Conservation (phyloP, 1,140 invertebrate species). For the Pentalonia nigronervosa region DNA sequence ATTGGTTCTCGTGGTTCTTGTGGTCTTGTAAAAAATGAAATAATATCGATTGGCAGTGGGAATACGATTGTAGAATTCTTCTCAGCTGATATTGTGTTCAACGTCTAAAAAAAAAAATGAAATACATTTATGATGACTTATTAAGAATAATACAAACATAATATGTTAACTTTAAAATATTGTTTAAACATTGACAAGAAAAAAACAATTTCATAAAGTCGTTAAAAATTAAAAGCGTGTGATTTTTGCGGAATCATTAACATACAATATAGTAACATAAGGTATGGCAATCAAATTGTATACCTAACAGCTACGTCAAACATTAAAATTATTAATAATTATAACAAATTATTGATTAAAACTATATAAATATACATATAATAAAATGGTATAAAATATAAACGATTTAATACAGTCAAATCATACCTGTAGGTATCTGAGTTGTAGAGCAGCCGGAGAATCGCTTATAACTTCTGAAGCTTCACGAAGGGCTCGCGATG, state of each 20-base stretch:
- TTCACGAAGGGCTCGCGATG: conserved; percentile 85
- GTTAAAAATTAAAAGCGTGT: too few relatives aligned
- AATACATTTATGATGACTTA: background rate
- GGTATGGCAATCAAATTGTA: too few relatives aligned
- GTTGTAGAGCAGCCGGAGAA: conserved; percentile 79
- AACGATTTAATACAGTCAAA: background rate
- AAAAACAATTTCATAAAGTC: too few relatives aligned
- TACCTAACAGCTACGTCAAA: too few relatives aligned
- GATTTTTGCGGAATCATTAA: too few relatives aligned
- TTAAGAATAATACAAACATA: too few relatives aligned
- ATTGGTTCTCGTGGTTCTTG: background rate
- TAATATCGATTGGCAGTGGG: conserved; percentile 90
- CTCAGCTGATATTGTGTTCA: conserved; percentile 95
- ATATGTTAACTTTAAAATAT: too few relatives aligned
- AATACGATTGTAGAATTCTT: conserved; percentile 99
- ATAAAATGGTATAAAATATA: too few relatives aligned
- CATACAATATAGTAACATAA: too few relatives aligned
- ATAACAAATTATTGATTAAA: too few relatives aligned
- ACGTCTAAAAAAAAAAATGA: conserved; percentile 72
- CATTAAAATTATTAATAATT: too few relatives aligned
- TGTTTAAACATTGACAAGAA: background rate
- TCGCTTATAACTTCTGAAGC: conserved; percentile 88
- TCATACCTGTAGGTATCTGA: conserved; percentile 60
- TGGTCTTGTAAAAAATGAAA: conserved; percentile 73
- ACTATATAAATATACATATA: too few relatives aligned